Evolutionary conservation across 2,113 vertebrate genomes (phyloP), one percentile per base, ranked within the genome.

Genomic region (Gorsachius goisagi): DNA sequence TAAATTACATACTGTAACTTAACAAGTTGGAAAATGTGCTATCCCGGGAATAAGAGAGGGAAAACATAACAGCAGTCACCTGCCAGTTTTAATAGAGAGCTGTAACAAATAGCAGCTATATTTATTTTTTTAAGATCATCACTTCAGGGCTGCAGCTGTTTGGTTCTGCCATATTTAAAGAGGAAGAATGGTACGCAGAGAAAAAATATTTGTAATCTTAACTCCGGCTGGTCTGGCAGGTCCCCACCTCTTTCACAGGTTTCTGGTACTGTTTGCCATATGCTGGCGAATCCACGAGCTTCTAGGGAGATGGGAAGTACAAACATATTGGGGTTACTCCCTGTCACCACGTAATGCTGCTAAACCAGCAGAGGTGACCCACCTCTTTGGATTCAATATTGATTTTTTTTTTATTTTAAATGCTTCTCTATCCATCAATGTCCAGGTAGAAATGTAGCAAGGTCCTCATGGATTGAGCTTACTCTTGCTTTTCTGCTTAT

Each of bases 371-470:
- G 58, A 90, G 73, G 52, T 74, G 59, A 67, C 26, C 30, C 63
- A 80, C 11, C 50, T 80, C 30, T 89, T 85, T 1, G 1, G 44
- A 88, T 83, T 85, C 62, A 55, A n/a, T 79, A 71, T 73, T 66
- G 81, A 81, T 63, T 66, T 49, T 64, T 49, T 37, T 88, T 75
- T 53, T 6, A 23, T 66, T 86, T 62, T 32, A 76, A 79, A 69
- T 71, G 50, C 21, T 78, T 91, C 75, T 64, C 47, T 52, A 89
- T 93, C 81, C 37, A 95, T 95, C 93, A 95, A 14, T 27, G 85
- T 91, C 82, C 30, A 88, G 77, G 26, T 6, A 41, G 67, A 80
- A 84, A 69, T 49, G 60, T 59, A 81, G 14, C 28, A 77, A 71
- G 33, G n/a, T 63, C 64, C 41, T 94, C 66, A 30, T 8, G 55